phyloP scores from a whole-genome alignment of 2,888 invertebrate species.

The Cacoxenus indagator region DNA sequence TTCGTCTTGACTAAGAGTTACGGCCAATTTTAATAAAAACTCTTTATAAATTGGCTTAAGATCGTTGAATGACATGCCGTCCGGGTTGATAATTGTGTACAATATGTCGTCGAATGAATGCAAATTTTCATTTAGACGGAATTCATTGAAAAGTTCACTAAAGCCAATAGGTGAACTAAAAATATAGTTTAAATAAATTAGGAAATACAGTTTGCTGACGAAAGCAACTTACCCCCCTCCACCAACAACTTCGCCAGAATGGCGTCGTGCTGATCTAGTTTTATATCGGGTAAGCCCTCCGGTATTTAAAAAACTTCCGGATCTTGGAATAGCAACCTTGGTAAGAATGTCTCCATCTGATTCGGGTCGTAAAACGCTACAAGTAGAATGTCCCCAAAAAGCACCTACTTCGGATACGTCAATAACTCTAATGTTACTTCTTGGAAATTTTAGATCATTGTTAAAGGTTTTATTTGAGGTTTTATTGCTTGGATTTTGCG shows the following conservation, averaged over 20 bases:
- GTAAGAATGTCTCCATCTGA: conserved; percentile 86
- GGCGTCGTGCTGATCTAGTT: conserved; percentile 72
- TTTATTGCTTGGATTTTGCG: conserved; percentile 34
- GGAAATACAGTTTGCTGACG: conserved; percentile 64
- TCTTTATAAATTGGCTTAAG: conserved; percentile 93
- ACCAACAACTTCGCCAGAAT: conserved; percentile 70
- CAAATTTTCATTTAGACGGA: conserved; percentile 88
- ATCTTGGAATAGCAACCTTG: conserved; percentile 87
- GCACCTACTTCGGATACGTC: conserved; percentile 31
- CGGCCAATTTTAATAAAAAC: conserved; percentile 86
- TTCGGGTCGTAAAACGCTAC: conserved; percentile 63
- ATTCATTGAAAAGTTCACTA: conserved; percentile 89
- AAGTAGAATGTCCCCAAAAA: conserved; percentile 38
- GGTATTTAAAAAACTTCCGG: conserved; percentile 87
- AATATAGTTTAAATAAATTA: conserved; percentile 58
- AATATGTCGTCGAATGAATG: conserved; percentile 90
- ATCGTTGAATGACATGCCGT: conserved; percentile 94
- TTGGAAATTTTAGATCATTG: conserved; percentile 43
- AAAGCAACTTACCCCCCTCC: conserved; percentile 61
- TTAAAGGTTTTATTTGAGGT: conserved; percentile 41
- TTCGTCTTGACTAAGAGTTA: conserved; percentile 92
- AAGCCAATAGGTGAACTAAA: conserved; percentile 86
- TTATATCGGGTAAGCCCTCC: conserved; percentile 83
- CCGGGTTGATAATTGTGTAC: conserved; percentile 89
- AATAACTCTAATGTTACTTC: conserved; percentile 31